These are phyloP conservation scores for Leucophenga varia DNA, from an alignment of 1,140 invertebrate species.

Conservation along the genomic window DNA sequence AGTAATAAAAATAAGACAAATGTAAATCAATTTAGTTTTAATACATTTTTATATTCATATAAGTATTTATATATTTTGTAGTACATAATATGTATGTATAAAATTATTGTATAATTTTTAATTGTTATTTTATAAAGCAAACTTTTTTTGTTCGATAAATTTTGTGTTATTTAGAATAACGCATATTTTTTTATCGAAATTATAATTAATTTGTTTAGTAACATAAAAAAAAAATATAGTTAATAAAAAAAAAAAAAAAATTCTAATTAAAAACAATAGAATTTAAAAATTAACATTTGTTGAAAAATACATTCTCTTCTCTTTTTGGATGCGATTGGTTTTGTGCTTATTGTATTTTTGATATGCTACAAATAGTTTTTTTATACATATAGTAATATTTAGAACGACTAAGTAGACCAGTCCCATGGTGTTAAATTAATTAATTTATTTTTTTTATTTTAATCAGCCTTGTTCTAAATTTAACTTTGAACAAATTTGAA, in stretches of 20 bases:
- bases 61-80: not conserved
- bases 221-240: not conserved
- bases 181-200: not conserved
- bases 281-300: too few relatives aligned
- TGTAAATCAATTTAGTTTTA: not conserved
- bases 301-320: too few relatives aligned
- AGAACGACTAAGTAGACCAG: slow-evolving; percentile 51
- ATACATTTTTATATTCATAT: not conserved
- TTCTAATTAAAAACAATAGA: too few relatives aligned
- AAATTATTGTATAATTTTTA: too few relatives aligned
- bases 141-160: too few relatives aligned
- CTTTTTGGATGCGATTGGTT: too few relatives aligned
- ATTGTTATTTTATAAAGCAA: too few relatives aligned
- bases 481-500: slow-evolving; percentile 9
- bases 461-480: slow-evolving; percentile 27
- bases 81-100: too few relatives aligned
- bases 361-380: too few relatives aligned
- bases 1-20: not conserved
- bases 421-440: slow-evolving; percentile 52
- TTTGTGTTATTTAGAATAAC: too few relatives aligned
- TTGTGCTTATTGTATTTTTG: too few relatives aligned
- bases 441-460: slow-evolving; percentile 43
- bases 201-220: not conserved
- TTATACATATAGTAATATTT: too few relatives aligned
- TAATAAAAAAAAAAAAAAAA: not conserved